Percentiles rank a stretch among this genome's conserved stretches.
Conservation (phyloP, 1,140 invertebrate genomes). For the Maniola jurtina region DNA sequence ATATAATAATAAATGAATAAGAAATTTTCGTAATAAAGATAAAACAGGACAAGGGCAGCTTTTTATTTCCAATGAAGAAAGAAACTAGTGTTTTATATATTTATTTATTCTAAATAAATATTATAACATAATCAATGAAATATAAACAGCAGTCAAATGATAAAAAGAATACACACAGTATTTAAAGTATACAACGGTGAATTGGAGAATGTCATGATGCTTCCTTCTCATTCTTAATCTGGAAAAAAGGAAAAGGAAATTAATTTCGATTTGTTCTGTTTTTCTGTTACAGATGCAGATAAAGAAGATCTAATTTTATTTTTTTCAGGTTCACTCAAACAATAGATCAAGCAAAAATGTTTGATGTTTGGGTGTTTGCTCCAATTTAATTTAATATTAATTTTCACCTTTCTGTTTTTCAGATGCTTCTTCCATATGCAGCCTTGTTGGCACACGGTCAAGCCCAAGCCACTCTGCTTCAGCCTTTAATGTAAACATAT, state of each 20-base stretch:
- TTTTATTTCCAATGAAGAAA: conserved; percentile 62
- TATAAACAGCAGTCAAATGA: conserved; percentile 34
- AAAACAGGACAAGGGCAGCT: conserved; percentile 58
- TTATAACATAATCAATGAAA: conserved; percentile 50
- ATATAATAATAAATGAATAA: conserved; percentile 32
- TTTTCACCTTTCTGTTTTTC: conserved; percentile 77
- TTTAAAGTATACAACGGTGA: conserved; percentile 33
- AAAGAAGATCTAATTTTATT: conserved; percentile 66
- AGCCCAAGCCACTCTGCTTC: conserved; percentile 79
- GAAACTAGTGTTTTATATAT: conserved; percentile 43
- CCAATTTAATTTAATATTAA: conserved; percentile 58
- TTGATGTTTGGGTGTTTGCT: conserved; percentile 68
- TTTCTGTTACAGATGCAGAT: conserved; percentile 73
- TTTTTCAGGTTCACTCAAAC: conserved; percentile 69
- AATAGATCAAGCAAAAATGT: conserved; percentile 33
- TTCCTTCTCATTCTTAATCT: conserved; percentile 56
- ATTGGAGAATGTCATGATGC: conserved; percentile 19
- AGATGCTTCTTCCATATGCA: conserved; percentile 77
- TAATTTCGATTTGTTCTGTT: conserved; percentile 65
- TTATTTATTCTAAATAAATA: conserved; percentile 67
- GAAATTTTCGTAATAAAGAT: conserved; percentile 56
- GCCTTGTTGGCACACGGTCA: conserved; percentile 78
- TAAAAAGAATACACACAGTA: conserved; percentile 21
- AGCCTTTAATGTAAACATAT: conserved; percentile 76
- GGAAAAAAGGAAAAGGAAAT: conserved; percentile 57